phyloP scores from a whole-genome alignment of 2,888 invertebrate species.

The Syritta pipiens region DNA sequence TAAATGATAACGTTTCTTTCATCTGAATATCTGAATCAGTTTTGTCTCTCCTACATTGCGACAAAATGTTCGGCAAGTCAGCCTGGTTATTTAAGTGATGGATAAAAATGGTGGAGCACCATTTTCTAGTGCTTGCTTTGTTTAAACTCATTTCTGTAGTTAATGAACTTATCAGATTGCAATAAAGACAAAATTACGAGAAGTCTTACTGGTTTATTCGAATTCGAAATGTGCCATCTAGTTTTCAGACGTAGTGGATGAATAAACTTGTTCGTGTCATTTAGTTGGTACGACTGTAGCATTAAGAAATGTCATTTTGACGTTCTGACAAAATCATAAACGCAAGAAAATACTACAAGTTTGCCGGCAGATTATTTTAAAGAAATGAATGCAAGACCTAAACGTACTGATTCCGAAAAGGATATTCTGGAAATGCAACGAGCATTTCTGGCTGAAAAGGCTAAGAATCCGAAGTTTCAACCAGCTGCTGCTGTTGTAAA shows the following conservation, averaged over 20 bases:
- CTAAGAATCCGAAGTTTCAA: conserved; percentile 81
- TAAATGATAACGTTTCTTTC: no score
- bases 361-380: neutral
- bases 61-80: no score
- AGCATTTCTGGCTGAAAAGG: conserved; percentile 83
- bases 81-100: no score
- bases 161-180: no score
- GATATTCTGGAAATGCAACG: conserved; percentile 87
- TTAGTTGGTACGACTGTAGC: conserved; percentile 8
- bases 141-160: no score
- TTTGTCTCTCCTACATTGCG: no score
- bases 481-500: conserved; percentile 83
- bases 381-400: conserved; percentile 84
- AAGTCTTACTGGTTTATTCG: neutral
- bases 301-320: neutral
- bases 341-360: neutral
- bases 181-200: no score
- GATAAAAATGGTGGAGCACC: no score
- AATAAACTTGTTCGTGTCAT: neutral
- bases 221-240: neutral
- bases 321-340: neutral
- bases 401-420: conserved; percentile 85
- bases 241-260: neutral
- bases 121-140: no score
- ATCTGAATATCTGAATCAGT: no score